These are phyloP conservation scores for Aphidius ervi DNA, from an alignment of 1,140 invertebrate species.

Conservation along the genomic window DNA sequence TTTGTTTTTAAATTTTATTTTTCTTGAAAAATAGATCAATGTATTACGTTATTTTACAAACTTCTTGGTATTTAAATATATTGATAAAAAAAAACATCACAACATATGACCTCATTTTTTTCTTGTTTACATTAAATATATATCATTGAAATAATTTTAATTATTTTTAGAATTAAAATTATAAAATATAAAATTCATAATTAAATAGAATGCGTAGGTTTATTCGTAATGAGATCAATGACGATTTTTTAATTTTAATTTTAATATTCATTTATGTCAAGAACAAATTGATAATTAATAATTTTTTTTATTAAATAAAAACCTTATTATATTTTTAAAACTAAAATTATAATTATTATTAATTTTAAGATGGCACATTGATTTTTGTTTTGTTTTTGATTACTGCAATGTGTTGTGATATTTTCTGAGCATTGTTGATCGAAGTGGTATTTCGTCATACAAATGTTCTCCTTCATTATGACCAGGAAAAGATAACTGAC, in stretches of 20 bases:
- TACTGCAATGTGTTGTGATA: slow-evolving; percentile 26
- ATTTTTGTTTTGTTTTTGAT: slow-evolving; percentile 7
- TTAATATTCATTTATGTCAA: too few species aligned
- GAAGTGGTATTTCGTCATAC: slow-evolving; percentile 48
- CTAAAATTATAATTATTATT: neutral
- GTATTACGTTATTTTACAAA: neutral
- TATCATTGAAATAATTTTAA: too few species aligned
- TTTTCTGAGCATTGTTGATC: slow-evolving; percentile 33
- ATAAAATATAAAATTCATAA: too few species aligned
- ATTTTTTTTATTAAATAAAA: too few species aligned
- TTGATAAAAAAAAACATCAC: neutral
- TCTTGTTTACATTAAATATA: too few species aligned
- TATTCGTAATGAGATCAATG: neutral
- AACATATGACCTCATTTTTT: slow-evolving; percentile 1
- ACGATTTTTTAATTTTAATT: neutral
- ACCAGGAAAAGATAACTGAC: slow-evolving; percentile 5
- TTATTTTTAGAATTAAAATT: too few species aligned
- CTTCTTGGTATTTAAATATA: neutral
- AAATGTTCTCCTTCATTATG: slow-evolving; percentile 36
- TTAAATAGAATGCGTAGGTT: neutral
- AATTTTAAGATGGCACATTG: neutral
- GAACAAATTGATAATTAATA: too few species aligned
- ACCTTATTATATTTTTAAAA: too few species aligned
- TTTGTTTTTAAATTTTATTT: neutral
- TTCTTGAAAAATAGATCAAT: neutral